Base-by-base conservation (phyloP, 2,797 vertebrate genomes). In the Semaprochilodus insignis region DNA sequence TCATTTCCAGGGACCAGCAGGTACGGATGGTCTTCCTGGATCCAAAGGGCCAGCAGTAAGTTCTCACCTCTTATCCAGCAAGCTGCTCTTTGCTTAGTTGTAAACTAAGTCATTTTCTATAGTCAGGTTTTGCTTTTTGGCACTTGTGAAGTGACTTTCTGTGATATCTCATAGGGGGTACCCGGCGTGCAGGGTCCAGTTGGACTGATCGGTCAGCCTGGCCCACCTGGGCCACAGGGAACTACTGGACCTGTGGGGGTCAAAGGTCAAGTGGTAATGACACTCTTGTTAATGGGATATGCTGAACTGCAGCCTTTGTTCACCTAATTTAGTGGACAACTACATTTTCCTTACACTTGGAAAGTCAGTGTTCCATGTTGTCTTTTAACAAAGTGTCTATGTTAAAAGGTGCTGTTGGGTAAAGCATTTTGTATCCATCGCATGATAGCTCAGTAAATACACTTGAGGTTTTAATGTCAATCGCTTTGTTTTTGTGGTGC, bases 201-300 rank as follows among this genome's bases (percentile, higher is more conserved):
- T n/a, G 98, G 98, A 0, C 85, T 94, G 5, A 1, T 93, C 17
- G 98, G 98, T 0, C 97, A 96, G 0, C 77, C 89, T 0, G 98
- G 98, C 11, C 93, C 96, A 59, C 95, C 96, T 13, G 98, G 98
- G 70, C 95, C 97, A 21, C 97, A 98, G 85, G 98, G 98, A 85
- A 97, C 95, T 48, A 97, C 96, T 0, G 98, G 98, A 88, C 88
- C 91, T 63, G 84, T 91, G 0, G 98, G 98, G 81, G 95, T 97
- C 75, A 97, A 98, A 93, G 98, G 98, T 74, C 97, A 97, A 90
- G 55, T 94, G 95, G 98, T 99, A 96, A 91, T 0, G 77, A 17
- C 6, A 36, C 1, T 6, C 27, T 82, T 19, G 74, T 62, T 4
- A 44, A 70, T 14, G 31, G 31, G 31, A 31, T 31, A 31, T 31